These are phyloP conservation scores for Erinaceus europaeus DNA, from an alignment of 2,113 vertebrate species.

Conservation along the genomic window DNA sequence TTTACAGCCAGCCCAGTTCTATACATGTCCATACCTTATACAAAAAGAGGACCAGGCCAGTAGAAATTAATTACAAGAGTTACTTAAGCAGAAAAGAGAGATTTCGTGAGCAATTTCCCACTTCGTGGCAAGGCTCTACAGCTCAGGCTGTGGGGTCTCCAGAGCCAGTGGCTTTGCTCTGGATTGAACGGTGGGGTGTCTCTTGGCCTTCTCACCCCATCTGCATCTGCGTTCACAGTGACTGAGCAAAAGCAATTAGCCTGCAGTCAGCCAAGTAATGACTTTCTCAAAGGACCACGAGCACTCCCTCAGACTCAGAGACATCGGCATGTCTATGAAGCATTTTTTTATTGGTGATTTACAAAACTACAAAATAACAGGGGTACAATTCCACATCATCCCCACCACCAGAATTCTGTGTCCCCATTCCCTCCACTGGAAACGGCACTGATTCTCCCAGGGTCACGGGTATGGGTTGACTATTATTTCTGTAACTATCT, in stretches of 20 bases:
- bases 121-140: conserved; percentile 60
- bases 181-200: conserved; percentile 77
- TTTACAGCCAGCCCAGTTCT: neutral
- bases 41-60: neutral
- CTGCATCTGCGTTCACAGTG: conserved; percentile 83
- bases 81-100: conserved; percentile 76
- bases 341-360: no score
- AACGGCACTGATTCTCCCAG: no score
- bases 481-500: no score
- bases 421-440: no score
- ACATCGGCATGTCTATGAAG: no score
- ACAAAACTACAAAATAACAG: no score
- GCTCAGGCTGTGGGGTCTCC: conserved; percentile 62
- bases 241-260: conserved; percentile 86
- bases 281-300: conserved; percentile 77
- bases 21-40: neutral
- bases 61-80: conserved; percentile 78
- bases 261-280: conserved; percentile 84
- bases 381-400: no score
- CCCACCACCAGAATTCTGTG: no score
- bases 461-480: no score
- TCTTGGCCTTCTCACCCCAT: conserved; percentile 74
- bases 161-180: conserved; percentile 76
- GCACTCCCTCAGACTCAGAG: conserved; percentile 72
- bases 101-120: conserved; percentile 68